Percentiles rank a stretch among this genome's conserved stretches.
Conservation (phyloP, 2,888 invertebrate species). For the Acholoe squamosa region DNA sequence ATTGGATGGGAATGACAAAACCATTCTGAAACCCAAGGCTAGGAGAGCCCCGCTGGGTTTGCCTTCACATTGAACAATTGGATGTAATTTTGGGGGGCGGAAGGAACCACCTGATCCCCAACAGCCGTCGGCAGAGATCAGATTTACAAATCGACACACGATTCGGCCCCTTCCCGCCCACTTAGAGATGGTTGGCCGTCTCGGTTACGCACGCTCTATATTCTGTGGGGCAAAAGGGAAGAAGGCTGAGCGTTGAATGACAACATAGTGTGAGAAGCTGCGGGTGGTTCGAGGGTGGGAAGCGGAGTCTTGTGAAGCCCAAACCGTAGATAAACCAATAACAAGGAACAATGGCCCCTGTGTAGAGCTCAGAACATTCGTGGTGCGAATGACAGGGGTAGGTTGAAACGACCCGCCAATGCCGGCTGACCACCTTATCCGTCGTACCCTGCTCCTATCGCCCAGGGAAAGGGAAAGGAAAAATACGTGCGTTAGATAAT, state of each 20-base stretch:
- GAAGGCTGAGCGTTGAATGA: background rate
- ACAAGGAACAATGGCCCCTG: slow-evolving; percentile 9
- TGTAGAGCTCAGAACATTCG: background rate
- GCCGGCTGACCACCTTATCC: background rate
- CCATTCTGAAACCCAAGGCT: too few species aligned
- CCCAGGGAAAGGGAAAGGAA: background rate
- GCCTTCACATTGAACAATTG: background rate
- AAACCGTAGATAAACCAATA: slow-evolving; percentile 46
- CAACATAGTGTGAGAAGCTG: background rate
- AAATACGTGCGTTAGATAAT: background rate
- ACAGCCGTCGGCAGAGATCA: slow-evolving; percentile 37
- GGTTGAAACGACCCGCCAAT: background rate
- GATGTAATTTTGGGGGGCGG: slow-evolving; percentile 1
- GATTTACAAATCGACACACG: slow-evolving; percentile 48
- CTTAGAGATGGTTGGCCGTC: background rate
- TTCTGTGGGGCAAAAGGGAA: background rate
- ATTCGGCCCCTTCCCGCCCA: background rate
- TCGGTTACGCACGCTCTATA: slow-evolving; percentile 20
- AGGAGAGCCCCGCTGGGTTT: background rate
- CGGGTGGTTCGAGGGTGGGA: background rate
- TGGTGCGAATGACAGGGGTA: background rate
- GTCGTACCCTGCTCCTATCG: background rate
- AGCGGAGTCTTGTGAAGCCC: background rate
- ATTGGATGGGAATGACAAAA: slow-evolving; percentile 1
- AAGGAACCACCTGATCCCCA: slow-evolving; percentile 48